phyloP scores from a whole-genome alignment of 2,797 vertebrate genomes.

The Babyrousa celebensis region DNA sequence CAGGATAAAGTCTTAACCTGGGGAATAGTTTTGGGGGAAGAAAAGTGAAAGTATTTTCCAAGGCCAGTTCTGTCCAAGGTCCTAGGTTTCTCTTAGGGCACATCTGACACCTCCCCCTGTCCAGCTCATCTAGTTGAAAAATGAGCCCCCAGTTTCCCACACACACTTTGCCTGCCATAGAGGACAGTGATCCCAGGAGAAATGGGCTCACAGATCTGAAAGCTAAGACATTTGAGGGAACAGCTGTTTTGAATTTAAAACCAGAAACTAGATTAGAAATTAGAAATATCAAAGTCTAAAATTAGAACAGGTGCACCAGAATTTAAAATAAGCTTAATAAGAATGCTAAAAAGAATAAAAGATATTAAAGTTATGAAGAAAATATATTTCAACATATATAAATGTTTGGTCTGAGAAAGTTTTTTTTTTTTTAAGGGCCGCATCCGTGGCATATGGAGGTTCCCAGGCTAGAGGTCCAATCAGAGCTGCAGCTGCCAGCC shows the following conservation, averaged over 20 bases:
- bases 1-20: neutral
- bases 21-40: neutral
- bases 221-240: neutral
- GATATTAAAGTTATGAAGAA: neutral
- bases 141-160: neutral
- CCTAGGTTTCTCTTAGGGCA: neutral
- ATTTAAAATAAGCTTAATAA: slow-evolving; percentile 35
- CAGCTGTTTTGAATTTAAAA: slow-evolving; percentile 34
- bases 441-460: no score
- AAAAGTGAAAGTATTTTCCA: neutral
- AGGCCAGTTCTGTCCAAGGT: neutral
- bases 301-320: neutral
- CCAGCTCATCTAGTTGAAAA: neutral
- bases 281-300: slow-evolving; percentile 38
- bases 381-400: neutral
- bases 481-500: no score
- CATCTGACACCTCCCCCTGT: neutral
- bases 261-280: neutral
- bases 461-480: no score
- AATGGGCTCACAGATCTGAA: neutral
- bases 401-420: no score
- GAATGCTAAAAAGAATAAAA: slow-evolving; percentile 5
- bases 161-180: no score
- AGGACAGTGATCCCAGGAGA: neutral
- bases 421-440: no score